Evolutionary conservation across 2,113 vertebrate species (phyloP), one percentile per base, ranked within the genome.

Genomic region (Naja naja): DNA sequence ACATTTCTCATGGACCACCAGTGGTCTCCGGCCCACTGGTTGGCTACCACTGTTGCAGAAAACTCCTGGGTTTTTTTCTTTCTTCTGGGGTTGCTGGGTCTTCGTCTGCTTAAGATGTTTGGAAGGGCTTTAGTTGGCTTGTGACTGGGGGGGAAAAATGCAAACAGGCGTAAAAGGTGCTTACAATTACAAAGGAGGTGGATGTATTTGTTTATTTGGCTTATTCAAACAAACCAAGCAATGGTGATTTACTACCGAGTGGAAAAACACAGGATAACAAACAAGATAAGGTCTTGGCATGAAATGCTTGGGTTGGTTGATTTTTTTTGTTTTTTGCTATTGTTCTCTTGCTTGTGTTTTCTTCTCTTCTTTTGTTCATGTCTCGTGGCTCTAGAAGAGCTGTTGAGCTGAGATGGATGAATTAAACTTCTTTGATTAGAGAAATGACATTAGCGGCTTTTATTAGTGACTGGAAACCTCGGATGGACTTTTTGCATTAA

Each of bases 171-270:
- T 88, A 89, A 52, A 74, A 87, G 90, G 94, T 87, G 93, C 95
- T 95, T 94, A 96, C 95, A 95, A 91, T 0, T 16, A 95, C 94
- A 93, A 92, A 88, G 92, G 94, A 96, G 95, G 95, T 96, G 94
- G 95, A 94, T 85, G 91, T 89, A 88, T 87, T 92, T 87, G 91
- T 94, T 93, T 94, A 30, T 88, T 92, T 88, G 90, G 91, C 93
- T 95, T 93, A 96, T 96, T 94, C 16, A 60, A 60, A 49, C 39
- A 54, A 55, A 47, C 3, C 23, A 8, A 86, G 93, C 94, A 95
- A 94, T 94, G 2, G 58, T 93, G 94, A 95, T 97, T 96, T 96
- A 94, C 94, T 0, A 8, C 91, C 85, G 87, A 91, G 89, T 95
- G 0, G 0, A 92, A 95, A 88, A 85, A 85, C n/a, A 94, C 94